These are phyloP conservation scores for Micromys minutus DNA, from an alignment of 2,113 vertebrate genomes.

Conservation along the genomic window DNA sequence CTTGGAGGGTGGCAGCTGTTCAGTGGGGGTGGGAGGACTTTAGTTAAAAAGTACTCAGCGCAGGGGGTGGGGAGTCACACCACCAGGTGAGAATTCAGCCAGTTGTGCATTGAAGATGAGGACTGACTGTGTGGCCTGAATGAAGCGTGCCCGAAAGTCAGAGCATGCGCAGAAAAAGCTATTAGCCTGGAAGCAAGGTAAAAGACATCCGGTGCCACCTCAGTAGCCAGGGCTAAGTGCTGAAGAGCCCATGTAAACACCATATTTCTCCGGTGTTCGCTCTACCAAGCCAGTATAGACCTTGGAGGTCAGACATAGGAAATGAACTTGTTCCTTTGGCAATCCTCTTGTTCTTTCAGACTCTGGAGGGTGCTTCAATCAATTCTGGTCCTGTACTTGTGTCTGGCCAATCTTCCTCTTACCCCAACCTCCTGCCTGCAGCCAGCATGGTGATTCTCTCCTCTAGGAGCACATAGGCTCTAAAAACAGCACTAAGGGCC, in stretches of 20 bases:
- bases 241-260: accelerated
- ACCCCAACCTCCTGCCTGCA: no score
- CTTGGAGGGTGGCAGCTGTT: background rate
- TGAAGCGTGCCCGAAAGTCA: background rate
- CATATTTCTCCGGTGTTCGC: accelerated
- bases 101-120: background rate
- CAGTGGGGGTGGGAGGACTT: background rate
- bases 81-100: background rate
- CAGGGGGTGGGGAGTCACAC: background rate
- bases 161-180: accelerated
- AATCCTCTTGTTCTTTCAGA: background rate
- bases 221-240: background rate
- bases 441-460: background rate
- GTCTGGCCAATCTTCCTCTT: background rate
- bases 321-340: background rate
- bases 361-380: background rate
- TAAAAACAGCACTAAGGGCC: background rate
- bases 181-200: background rate
- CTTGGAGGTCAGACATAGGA: background rate
- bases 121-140: background rate
- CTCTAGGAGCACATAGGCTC: no score
- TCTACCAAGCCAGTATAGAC: background rate
- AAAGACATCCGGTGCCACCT: background rate
- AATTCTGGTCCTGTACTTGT: background rate
- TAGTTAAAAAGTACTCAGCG: background rate